These are phyloP conservation scores for Galaxea fascicularis DNA, from an alignment of 92 coral and sea anemone genomes.

Conservation along the genomic window DNA sequence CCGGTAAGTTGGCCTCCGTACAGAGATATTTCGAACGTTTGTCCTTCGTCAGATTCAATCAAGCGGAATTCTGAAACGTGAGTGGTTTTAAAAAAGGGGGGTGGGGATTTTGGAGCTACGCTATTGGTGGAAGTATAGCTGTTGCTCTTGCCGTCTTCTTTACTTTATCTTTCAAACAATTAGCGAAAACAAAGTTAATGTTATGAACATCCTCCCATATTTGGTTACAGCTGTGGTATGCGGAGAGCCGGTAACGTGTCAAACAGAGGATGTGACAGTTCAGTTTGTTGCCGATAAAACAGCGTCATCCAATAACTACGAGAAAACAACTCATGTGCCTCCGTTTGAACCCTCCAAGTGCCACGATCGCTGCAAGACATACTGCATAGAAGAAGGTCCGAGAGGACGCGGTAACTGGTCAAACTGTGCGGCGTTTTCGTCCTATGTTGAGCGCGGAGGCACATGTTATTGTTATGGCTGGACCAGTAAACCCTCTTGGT, in stretches of 20 bases:
- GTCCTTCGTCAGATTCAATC: too few relatives aligned
- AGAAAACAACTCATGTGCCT: slow-evolving; percentile 8
- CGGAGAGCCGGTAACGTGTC: slow-evolving; percentile 5
- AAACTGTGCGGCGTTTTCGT: slow-evolving; percentile 26
- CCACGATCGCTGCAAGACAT: background rate
- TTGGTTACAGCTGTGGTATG: background rate
- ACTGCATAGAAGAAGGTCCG: slow-evolving; percentile 7
- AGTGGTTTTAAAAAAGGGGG: too few relatives aligned
- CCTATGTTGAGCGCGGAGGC: slow-evolving; percentile 28
- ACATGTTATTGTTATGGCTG: slow-evolving; percentile 44
- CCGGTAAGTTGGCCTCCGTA: too few relatives aligned
- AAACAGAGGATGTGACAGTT: background rate
- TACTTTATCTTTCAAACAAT: background rate
- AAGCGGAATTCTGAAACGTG: too few relatives aligned
- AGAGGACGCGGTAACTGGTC: slow-evolving; percentile 8
- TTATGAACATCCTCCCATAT: background rate
- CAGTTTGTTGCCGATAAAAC: background rate
- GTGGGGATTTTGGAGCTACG: too few relatives aligned
- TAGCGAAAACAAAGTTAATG: background rate
- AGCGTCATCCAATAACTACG: slow-evolving; percentile 18
- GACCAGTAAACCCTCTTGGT: slow-evolving; percentile 15
- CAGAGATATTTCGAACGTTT: too few relatives aligned
- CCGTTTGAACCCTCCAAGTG: background rate
- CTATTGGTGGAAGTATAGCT: too few relatives aligned
- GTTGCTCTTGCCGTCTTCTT: background rate